Evolutionary conservation across 2,888 invertebrate species (phyloP), one percentile per base, ranked within the genome.

Genomic region (Lasioglossum calceatum): DNA sequence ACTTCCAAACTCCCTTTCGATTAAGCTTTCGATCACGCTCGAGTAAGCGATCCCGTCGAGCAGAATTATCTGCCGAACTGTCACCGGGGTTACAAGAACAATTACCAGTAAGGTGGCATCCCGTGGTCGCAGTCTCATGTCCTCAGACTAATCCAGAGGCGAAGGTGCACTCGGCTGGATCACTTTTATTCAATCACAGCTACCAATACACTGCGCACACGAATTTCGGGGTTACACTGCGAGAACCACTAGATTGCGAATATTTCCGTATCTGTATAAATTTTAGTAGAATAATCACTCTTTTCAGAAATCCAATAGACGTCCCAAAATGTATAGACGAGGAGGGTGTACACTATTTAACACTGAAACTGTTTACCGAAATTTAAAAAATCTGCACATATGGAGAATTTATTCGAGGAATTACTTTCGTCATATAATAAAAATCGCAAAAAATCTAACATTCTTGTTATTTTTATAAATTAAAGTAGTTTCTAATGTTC

Each of bases 31-130:
- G 42, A 79, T 78, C 61, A 78, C 73, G 71, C 50, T 27, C 23
- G 23, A 71, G 19, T 32, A 32, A 44, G 32, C 54, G 58, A 71
- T 54, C 44, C 14, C 54, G 36, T 36, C 75, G n/a, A 23, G 27
- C 32, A 42, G n/a, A 64, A 36, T 47, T 36, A 32, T 78, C 47
- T 47, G 23, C 4, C 32, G 50, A 36, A 39, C 70, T 67, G 42
- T 39, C 50, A 44, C 0, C 39, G 67, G 8, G 27, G 47, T 50
- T 50, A n/a, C 23, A n/a, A 71, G 70, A 74, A 90, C 79, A 90
- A 88, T 93, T 93, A 94, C 94, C 94, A 94, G 81, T 93, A 93
- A 81, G 94, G 94, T 86, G 94, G 94, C 94, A 94, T 94, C 87
- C 74, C 90, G 92, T 88, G 87, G 88, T 90, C 83, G 89, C 75